A percentile compares a stretch with the other conserved stretches of the same genome.
These are phyloP conservation scores for Caenorhabditis uteleia DNA, from an alignment of 2,888 invertebrate species.

Conservation along the genomic window DNA sequence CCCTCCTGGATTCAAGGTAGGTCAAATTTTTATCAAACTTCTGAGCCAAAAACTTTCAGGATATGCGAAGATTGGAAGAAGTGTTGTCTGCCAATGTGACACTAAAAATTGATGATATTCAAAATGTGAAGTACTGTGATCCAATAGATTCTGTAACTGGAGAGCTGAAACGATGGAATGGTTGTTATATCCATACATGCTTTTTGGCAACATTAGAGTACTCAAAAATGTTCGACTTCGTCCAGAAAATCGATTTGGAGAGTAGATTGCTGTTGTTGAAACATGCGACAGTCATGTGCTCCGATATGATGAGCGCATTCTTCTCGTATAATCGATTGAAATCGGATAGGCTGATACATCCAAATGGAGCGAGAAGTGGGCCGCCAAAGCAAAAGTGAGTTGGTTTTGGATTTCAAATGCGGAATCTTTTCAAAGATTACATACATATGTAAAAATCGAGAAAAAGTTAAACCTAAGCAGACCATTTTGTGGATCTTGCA, in stretches of 20 bases:
- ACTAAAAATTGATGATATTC: constrained; percentile 12
- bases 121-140: too few relatives aligned
- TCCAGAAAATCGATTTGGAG: constrained; percentile 9
- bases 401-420: too few relatives aligned
- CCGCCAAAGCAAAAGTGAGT: constrained; percentile 7
- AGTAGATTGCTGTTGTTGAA: constrained; percentile 6
- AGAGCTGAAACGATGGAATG: constrained; percentile 3
- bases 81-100: constrained; percentile 4
- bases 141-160: too few relatives aligned
- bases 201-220: constrained; percentile 38
- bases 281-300: constrained; percentile 14
- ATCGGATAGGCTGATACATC: constrained; percentile 37
- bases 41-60: too few relatives aligned
- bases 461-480: too few relatives aligned
- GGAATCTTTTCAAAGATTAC: too few relatives aligned
- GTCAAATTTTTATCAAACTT: too few relatives aligned
- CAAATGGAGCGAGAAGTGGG: constrained; percentile 29
- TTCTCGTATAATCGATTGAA: constrained; percentile 32
- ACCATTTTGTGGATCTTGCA: too few relatives aligned
- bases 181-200: constrained; percentile 10
- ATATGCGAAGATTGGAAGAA: constrained; percentile 11
- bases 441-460: too few relatives aligned
- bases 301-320: constrained; percentile 30
- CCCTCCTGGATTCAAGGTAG: constrained; percentile 21
- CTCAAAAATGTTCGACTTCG: constrained; percentile 48